Evolutionary conservation across 30 jellyfish, hydroid and myxozoan species (phyloP), one percentile per base, ranked within the genome.

Genomic region (Hydractinia echinata): DNA sequence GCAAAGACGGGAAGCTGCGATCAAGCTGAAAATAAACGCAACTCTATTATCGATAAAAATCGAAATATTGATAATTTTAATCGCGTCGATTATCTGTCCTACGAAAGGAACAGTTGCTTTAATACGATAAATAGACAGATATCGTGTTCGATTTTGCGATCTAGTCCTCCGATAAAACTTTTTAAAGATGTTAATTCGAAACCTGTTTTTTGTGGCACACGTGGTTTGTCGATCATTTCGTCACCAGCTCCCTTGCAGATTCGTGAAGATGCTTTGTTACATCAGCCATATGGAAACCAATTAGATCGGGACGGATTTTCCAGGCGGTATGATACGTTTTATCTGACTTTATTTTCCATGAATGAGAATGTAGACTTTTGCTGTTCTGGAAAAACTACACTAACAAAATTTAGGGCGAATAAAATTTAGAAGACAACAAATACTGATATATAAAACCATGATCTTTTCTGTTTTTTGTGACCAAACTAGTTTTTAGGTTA

Each of bases 221-320:
- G 82, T 54, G 96, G 95, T n/a, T 61, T 89, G 53, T 89, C 96
- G 1, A 80, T 89, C 50, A 73, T 89, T 7, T 89, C 96, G 9
- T 82, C 96, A 10, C 92, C 96, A 4, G 96, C 96, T 18, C 92
- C 92, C 44, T 69, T 89, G 48, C 94, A 83, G 51, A 61, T 76
- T 62, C 86, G 85, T 52, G 91, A 89, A 11, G 95, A 89, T 7
- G 39, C 81, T 50, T 58, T 13, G 18, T 13, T 64, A 44, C 3
- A 64, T 51, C 9, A 51, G 39, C 74, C 4, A 51, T n/a, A n/a
- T 7, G 39, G 39, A 1, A n/a, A 13, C 18, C 74, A 64, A 7
- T 0, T 51, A 13, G 39, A 64, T 64, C 74, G 19, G 7, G 19
- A 44, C 4, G 51, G 74, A 64, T n/a, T 44, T 3, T 64, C 19